Conservation (phyloP, 2,797 vertebrate species). For the Alectoris magna region DNA sequence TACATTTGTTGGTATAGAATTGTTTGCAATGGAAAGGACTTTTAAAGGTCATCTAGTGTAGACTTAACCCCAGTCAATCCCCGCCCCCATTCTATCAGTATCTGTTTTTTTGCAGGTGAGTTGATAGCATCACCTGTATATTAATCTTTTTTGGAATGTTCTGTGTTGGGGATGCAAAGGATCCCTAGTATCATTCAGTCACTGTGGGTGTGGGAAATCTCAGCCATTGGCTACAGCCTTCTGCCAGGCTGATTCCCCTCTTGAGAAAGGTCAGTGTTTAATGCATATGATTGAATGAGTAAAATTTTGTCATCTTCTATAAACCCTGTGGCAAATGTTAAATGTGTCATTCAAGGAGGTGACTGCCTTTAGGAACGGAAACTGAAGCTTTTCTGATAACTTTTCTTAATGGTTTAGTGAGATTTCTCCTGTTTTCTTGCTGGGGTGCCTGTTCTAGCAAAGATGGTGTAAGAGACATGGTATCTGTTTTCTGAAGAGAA, state of each 20-base stretch:
- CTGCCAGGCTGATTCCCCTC: neutral
- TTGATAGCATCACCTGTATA: neutral
- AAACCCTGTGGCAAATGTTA: neutral
- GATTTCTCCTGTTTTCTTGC: fast-evolving
- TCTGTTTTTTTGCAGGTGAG: neutral
- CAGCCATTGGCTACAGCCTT: neutral
- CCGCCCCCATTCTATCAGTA: fast-evolving
- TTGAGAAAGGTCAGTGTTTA: neutral
- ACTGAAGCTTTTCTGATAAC: neutral
- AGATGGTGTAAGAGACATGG: fast-evolving
- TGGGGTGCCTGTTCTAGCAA: neutral
- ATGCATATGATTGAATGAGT: fast-evolving
- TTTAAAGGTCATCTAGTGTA: no score
- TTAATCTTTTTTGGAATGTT: neutral
- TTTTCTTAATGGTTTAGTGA: neutral
- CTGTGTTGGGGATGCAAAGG: fast-evolving
- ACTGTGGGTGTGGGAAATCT: neutral
- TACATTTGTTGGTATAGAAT: fast-evolving
- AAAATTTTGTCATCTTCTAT: neutral
- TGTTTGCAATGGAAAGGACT: no score
- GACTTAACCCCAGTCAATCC: neutral
- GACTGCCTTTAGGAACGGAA: neutral
- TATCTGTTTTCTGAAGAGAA: neutral
- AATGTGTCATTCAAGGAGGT: neutral
- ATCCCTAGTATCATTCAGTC: fast-evolving